Evolutionary conservation across 2,888 invertebrate genomes (phyloP).

Genomic region (Pheosia tremula): DNA sequence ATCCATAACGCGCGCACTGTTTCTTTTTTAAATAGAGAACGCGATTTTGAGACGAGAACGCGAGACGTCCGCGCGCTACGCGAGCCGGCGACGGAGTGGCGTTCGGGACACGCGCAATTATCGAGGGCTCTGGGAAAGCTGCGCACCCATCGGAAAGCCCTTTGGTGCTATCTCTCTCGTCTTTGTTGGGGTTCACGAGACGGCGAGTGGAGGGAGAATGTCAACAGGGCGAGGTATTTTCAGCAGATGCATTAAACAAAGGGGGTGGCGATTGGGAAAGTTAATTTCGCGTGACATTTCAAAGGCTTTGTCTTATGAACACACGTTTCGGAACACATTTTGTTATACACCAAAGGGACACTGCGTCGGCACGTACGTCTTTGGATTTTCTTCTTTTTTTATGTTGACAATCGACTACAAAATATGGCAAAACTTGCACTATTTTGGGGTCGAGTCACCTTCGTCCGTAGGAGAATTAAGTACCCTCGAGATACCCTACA

Average conservation of each 20-base stretch:
- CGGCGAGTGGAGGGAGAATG: constrained; percentile 42
- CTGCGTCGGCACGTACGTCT: too few species aligned
- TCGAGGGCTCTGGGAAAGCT: constrained; percentile 43
- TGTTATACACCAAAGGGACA: too few species aligned
- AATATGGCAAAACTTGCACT: too few species aligned
- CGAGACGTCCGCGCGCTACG: constrained; percentile 69
- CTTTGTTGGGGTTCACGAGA: constrained; percentile 20
- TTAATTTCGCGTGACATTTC: constrained; percentile 46
- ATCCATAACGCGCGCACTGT: constrained; percentile 36
- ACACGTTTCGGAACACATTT: constrained; percentile 6
- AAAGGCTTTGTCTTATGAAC: constrained; percentile 29
- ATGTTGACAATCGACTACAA: too few species aligned
- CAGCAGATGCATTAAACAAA: constrained; percentile 52
- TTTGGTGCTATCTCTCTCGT: constrained; percentile 28
- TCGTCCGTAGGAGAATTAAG: too few species aligned
- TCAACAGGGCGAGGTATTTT: constrained; percentile 49
- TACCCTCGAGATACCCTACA: too few species aligned
- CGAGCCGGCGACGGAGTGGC: constrained; percentile 68
- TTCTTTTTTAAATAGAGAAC: constrained; percentile 13
- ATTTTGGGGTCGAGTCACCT: too few species aligned
- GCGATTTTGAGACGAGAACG: constrained; percentile 37
- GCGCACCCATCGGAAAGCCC: constrained; percentile 53
- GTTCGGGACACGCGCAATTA: constrained; percentile 14
- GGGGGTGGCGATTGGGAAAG: constrained; percentile 31
- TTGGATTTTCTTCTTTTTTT: too few species aligned